Evolutionary conservation across 1,140 invertebrate species (phyloP), one percentile per base, ranked within the genome.

Genomic region (Halictus rubicundus): DNA sequence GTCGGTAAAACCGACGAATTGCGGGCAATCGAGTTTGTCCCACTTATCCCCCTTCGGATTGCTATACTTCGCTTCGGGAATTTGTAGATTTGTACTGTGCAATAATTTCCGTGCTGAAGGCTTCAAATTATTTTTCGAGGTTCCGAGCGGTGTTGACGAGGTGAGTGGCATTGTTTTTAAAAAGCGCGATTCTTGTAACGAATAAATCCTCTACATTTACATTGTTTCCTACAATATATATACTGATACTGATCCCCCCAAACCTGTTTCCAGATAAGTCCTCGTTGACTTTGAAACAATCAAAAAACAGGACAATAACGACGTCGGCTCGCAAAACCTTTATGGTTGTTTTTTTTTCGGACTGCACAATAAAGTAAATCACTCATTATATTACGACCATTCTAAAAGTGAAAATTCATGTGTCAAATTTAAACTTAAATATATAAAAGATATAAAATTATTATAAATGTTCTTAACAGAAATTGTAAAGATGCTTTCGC

Each of bases 1-100:
- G 63, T 79, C 52, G 2, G 54, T 9, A 49, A 87, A 84, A 68
- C 86, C 78, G 0, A 87, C 42, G 16, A 84, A 88, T n/a, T 81
- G 65, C 8, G 87, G 78, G 2, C 79, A 83, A 3, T 86, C 71
- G 1, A 87, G 64, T 6, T 0, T 0, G 16, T 80, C 80, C 80
- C 78, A 88, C 16, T 61, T 65, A 0, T 74, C 64, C 3, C 69
- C 39, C 6, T 46, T 19, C 0, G 32, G 4, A 52, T 60, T 61
- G 5, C 2, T 32, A 61, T 49, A 71, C 63, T 54, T 69, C 10
- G 80, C 73, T 0, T 63, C 2, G 60, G 42, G 63, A 21, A 1
- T 10, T 63, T 32, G 39, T 0, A n/a, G 0, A 60, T 71, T 72
- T 0, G 72, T 46, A 8, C 49, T 39, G 0, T 68, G 19, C 74